phyloP scores from a whole-genome alignment of 2,888 invertebrate species.

The Hypercompe scribonia region DNA sequence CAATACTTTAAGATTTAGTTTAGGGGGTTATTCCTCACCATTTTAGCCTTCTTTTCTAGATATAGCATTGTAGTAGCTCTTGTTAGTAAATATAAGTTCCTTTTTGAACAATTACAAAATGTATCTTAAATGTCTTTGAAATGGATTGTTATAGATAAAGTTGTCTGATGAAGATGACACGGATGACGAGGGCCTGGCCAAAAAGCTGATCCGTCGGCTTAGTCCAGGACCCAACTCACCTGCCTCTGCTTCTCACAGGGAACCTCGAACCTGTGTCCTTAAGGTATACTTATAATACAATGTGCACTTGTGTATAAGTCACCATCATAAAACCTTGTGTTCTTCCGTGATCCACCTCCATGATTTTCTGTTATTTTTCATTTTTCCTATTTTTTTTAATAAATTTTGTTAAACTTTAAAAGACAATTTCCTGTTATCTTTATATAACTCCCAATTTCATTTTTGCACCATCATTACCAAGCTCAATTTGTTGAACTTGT shows the following conservation, averaged over 20 bases:
- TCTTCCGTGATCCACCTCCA: not conserved
- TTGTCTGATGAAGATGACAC: slow-evolving; percentile 82
- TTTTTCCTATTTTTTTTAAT: no score
- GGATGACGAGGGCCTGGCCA: slow-evolving; percentile 75
- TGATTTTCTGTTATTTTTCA: not conserved
- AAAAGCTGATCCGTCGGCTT: slow-evolving; percentile 72
- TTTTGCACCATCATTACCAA: not conserved
- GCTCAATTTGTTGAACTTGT: not conserved
- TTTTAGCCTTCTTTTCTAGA: not conserved
- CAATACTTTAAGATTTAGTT: slow-evolving; percentile 7
- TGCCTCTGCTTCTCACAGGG: slow-evolving; percentile 90
- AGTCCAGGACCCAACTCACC: slow-evolving; percentile 81
- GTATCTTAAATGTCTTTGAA: slow-evolving; percentile 24
- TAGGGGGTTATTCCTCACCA: not conserved
- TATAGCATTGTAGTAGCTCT: not conserved
- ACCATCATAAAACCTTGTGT: not conserved
- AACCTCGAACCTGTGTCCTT: slow-evolving; percentile 93
- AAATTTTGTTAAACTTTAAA: not conserved
- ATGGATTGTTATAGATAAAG: slow-evolving; percentile 67
- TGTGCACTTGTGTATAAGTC: slow-evolving; percentile 5
- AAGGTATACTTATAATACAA: slow-evolving; percentile 76
- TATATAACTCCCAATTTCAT: not conserved
- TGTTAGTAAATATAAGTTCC: not conserved
- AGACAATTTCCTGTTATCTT: not conserved
- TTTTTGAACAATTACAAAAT: not conserved